These are phyloP conservation scores for Cyclina sinensis DNA, from an alignment of 1,140 invertebrate species.

Conservation along the genomic window DNA sequence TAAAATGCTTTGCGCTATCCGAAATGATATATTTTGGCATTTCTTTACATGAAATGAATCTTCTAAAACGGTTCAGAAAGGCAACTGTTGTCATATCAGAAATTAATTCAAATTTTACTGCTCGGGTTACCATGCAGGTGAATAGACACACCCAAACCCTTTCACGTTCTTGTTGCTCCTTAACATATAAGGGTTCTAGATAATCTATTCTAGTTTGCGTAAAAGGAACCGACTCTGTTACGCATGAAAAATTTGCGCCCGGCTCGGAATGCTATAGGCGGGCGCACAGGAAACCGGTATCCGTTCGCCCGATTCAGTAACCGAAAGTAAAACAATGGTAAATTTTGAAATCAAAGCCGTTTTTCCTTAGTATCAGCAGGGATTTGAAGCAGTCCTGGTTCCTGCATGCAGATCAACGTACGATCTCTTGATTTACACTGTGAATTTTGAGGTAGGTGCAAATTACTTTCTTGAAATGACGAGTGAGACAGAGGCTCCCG, in stretches of 20 bases:
- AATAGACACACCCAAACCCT: constrained; percentile 42
- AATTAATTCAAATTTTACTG: constrained; percentile 25
- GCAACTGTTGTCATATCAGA: constrained; percentile 25
- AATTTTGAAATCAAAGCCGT: no score
- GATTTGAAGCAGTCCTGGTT: no score
- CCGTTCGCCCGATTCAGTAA: no score
- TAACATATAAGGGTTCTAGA: not conserved
- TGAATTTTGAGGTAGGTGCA: no score
- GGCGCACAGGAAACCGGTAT: not conserved
- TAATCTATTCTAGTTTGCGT: not conserved
- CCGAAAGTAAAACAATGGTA: no score
- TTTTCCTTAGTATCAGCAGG: no score
- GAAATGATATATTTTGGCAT: not conserved
- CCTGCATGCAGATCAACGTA: no score
- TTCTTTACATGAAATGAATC: constrained; percentile 20
- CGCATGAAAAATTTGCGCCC: not conserved
- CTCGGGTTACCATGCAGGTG: constrained; percentile 28
- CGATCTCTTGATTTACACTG: no score
- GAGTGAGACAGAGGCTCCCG: no score
- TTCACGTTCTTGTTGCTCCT: not conserved
- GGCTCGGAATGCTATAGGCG: not conserved
- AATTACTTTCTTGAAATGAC: no score
- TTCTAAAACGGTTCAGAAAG: constrained; percentile 1
- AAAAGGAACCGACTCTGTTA: not conserved
- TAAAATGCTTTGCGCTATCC: constrained; percentile 43